Base-by-base conservation (phyloP, 2,113 vertebrate species). In the Penelope pileata region DNA sequence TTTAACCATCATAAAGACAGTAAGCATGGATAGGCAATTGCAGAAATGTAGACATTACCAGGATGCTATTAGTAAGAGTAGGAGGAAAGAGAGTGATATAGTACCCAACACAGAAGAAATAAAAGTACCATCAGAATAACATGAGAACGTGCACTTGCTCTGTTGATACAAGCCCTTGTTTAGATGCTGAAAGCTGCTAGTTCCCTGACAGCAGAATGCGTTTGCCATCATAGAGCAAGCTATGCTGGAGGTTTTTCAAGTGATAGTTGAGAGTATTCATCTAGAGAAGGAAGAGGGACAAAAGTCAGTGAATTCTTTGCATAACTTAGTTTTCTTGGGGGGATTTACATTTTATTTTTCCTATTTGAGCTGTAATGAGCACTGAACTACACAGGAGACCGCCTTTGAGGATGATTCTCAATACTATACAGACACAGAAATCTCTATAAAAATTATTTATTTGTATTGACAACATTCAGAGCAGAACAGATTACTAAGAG, bases 281-380 rank as follows among this genome's bases (percentile, higher is more conserved):
- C 75, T 70, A 7, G 26, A 83, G 88, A 93, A 83, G 47, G 29
- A 74, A 68, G 26, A 87, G 85, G 50, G 90, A 83, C 82, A 86
- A 50, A 86, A 94, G 67, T 67, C 91, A 85, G 59, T 47, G 67
- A 78, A 88, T 80, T 70, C 38, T 86, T 90, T 85, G 68, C 50
- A 70, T 63, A 43, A 24, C 77, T 80, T 9, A 50, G 42, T 47
- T 63, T 58, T 92, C 83, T 76, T 83, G 1, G 2, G 51, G 34
- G 48, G 4, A 45, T 59, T 62, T 34, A 7, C 21, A 22, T 3
- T 81, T 84, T 66, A 9, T 47, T 89, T 79, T 85, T 80, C 32
- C 38, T 45, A 0, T 40, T 63, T 74, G 54, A 85, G 40, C 53
- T 53, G 22, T 24, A 62, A 68, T 3, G 23, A 62, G 12, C 40